phyloP scores from a whole-genome alignment of 1,140 invertebrate genomes.

The Magallana gigas region DNA sequence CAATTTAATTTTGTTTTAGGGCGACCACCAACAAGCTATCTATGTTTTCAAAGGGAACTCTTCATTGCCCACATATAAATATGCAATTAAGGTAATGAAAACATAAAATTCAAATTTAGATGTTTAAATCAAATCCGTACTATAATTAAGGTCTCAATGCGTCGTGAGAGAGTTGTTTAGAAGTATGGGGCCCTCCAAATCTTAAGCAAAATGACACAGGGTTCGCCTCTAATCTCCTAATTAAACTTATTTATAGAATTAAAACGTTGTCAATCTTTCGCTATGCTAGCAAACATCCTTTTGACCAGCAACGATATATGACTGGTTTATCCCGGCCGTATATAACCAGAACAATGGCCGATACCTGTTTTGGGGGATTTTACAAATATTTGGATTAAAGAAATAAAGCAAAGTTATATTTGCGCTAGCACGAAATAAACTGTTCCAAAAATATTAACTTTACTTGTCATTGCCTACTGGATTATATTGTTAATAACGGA shows the following conservation, averaged over 20 bases:
- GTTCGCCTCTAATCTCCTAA: conserved; percentile 16
- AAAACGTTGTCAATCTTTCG: conserved; percentile 31
- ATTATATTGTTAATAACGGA: conserved; percentile 21
- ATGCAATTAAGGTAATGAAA: conserved; percentile 33
- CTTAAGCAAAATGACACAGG: conserved; percentile 33
- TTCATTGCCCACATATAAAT: conserved; percentile 20
- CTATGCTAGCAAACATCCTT: background rate
- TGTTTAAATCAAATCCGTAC: conserved; percentile 32
- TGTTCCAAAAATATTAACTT: conserved; percentile 30
- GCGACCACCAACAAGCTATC: conserved; percentile 13
- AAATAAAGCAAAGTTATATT: conserved; percentile 36
- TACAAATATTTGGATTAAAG: conserved; percentile 37
- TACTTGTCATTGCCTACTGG: conserved; percentile 13
- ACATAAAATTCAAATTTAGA: conserved; percentile 34
- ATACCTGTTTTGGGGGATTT: conserved; percentile 35
- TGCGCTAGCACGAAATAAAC: conserved; percentile 1
- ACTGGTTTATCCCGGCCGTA: background rate
- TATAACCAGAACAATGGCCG: conserved; percentile 13
- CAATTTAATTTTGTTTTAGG: conserved; percentile 24
- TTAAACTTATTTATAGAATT: conserved; percentile 39
- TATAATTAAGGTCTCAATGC: conserved; percentile 30
- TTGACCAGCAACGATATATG: conserved; percentile 24
- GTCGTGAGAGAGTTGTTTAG: conserved; percentile 27
- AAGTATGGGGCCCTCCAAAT: conserved; percentile 9
- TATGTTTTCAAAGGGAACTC: conserved; percentile 25